phyloP scores from a whole-genome alignment of 2,113 vertebrate genomes.

The Lagenorhynchus albirostris region DNA sequence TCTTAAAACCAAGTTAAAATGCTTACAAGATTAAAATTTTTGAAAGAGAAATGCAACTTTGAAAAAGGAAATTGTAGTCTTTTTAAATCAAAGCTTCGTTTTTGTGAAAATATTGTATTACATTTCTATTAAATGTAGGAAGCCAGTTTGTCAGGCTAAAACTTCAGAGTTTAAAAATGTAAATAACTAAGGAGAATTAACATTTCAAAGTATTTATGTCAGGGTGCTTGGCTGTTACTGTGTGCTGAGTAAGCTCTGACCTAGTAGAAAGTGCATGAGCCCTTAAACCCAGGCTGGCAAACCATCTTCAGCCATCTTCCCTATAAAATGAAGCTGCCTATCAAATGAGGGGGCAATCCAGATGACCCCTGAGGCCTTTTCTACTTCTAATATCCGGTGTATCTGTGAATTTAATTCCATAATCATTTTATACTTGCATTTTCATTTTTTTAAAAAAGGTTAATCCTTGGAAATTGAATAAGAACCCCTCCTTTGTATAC shows the following conservation, averaged over 20 bases:
- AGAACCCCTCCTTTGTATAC: background rate
- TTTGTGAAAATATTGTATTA: background rate
- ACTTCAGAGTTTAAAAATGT: background rate
- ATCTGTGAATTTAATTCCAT: background rate
- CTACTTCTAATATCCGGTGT: background rate
- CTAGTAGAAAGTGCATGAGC: background rate
- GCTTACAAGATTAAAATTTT: background rate
- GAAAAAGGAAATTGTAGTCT: background rate
- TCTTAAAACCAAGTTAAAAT: background rate
- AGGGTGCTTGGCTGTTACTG: background rate
- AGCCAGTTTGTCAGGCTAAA: background rate
- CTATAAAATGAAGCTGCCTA: background rate
- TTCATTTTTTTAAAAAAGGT: background rate
- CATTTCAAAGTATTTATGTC: background rate
- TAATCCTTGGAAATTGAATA: background rate
- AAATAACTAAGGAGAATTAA: background rate
- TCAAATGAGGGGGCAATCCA: background rate
- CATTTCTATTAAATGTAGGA: background rate
- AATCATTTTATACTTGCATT: background rate
- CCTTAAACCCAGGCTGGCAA: background rate
- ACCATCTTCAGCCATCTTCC: no score
- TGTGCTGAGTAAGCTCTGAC: background rate
- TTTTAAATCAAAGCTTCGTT: slow-evolving; percentile 17
- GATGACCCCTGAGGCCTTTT: background rate
- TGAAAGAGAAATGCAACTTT: background rate